phyloP scores from a whole-genome alignment of 1,140 invertebrate genomes.

The Glomeris maerens region DNA sequence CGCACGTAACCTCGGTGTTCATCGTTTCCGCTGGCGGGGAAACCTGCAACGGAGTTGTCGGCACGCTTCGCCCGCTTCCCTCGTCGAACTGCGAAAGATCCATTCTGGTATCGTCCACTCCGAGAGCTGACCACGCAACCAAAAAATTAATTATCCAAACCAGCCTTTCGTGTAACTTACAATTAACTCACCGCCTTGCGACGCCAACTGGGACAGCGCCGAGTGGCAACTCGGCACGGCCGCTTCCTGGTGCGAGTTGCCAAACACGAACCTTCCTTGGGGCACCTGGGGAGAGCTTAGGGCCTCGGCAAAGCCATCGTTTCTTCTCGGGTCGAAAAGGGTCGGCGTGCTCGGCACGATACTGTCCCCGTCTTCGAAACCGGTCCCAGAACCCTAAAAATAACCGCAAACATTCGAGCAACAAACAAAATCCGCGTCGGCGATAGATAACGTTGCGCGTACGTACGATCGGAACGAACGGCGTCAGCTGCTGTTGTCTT shows the following conservation, averaged over 20 bases:
- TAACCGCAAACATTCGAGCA: slow-evolving; percentile 2
- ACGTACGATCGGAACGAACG: slow-evolving; percentile 15
- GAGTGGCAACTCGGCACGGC: slow-evolving; percentile 28
- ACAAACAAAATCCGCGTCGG: background rate
- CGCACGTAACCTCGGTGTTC: too few species aligned
- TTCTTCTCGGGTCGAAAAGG: slow-evolving; percentile 61
- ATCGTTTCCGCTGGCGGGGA: slow-evolving; percentile 49
- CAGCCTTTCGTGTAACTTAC: background rate
- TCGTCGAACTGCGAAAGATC: slow-evolving; percentile 54
- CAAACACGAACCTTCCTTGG: slow-evolving; percentile 12
- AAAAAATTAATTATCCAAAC: background rate
- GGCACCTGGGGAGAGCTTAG: slow-evolving; percentile 32
- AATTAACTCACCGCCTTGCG: slow-evolving; percentile 36
- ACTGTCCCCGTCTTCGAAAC: slow-evolving; percentile 57
- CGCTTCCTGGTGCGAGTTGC: slow-evolving; percentile 22
- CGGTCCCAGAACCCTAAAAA: slow-evolving; percentile 22
- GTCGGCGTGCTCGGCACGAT: slow-evolving; percentile 84
- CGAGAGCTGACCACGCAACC: slow-evolving; percentile 22
- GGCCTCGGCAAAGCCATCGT: slow-evolving; percentile 79
- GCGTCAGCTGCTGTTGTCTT: slow-evolving; percentile 10
- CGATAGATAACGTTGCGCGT: background rate
- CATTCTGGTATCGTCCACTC: slow-evolving; percentile 60
- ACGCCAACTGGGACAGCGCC: slow-evolving; percentile 33
- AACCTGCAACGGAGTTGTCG: slow-evolving; percentile 54
- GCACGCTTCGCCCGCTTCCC: slow-evolving; percentile 48